Conservation (phyloP, 2,113 vertebrate genomes). For the Rhagologus leucostigma region DNA sequence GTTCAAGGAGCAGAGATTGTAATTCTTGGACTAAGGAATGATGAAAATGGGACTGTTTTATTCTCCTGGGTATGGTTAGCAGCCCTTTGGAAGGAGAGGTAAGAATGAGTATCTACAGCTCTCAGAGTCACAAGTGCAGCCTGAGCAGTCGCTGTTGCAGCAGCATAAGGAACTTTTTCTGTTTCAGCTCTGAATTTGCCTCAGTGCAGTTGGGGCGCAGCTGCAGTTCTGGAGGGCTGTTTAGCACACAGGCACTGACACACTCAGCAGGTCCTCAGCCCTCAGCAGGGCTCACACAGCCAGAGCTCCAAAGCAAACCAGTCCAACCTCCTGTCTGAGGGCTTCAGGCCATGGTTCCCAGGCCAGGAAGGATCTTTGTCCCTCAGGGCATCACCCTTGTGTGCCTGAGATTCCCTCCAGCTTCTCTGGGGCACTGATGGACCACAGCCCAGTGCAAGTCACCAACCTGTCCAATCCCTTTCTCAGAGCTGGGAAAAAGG, state of each 20-base stretch:
- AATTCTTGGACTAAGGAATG: neutral
- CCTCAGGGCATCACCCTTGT: neutral
- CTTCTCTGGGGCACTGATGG: neutral
- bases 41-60: neutral
- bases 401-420: neutral
- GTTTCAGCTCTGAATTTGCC: neutral
- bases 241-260: too few relatives aligned
- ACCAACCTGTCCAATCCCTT: rapidly evolving
- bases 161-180: neutral
- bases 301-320: neutral
- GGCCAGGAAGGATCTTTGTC: neutral
- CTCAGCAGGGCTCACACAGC: neutral
- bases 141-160: neutral
- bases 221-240: neutral
- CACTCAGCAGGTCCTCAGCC: neutral
- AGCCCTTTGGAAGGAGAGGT: neutral
- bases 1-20: neutral
- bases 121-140: neutral
- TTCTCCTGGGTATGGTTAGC: neutral
- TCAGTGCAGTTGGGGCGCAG: neutral
- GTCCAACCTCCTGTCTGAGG: neutral
- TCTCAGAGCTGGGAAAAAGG: neutral
- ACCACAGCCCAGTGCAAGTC: neutral
- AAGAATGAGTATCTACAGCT: rapidly evolving
- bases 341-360: rapidly evolving